These are phyloP conservation scores for Tiphia femorata DNA, from an alignment of 2,888 invertebrate genomes.

Conservation along the genomic window DNA sequence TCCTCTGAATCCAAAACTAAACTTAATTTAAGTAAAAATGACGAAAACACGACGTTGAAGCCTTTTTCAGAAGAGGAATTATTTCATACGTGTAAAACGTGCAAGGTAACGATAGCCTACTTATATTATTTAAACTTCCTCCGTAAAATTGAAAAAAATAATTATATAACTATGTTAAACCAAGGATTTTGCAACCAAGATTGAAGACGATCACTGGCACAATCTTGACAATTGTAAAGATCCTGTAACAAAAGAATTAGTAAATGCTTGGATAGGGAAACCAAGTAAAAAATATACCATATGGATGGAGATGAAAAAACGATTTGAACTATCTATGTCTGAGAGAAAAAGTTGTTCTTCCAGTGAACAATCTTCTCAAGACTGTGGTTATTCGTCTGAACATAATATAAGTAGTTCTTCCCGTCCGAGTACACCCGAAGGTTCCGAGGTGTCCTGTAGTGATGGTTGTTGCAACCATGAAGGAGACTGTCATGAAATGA, in stretches of 20 bases:
- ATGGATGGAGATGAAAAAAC: constrained; percentile 63
- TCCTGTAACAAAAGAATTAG: constrained; percentile 52
- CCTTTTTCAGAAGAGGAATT: constrained; percentile 41
- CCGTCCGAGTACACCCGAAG: constrained; percentile 87
- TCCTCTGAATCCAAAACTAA: constrained; percentile 34
- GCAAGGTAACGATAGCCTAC: constrained; percentile 36
- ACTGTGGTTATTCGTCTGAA: constrained; percentile 91
- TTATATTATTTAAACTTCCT: too few relatives aligned
- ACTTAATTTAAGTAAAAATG: constrained; percentile 45
- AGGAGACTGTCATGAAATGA: constrained; percentile 64
- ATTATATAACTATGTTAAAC: constrained; percentile 12
- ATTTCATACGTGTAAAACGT: constrained; percentile 38
- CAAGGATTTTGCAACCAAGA: constrained; percentile 48
- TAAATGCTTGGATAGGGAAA: constrained; percentile 59
- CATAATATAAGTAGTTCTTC: constrained; percentile 85
- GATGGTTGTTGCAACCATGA: constrained; percentile 90
- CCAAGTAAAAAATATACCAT: constrained; percentile 56
- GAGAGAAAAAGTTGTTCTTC: constrained; percentile 75
- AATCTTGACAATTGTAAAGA: constrained; percentile 45
- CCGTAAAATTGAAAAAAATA: neutral
- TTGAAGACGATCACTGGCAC: constrained; percentile 43
- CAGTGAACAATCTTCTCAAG: constrained; percentile 79
- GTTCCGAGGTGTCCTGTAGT: constrained; percentile 90
- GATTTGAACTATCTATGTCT: constrained; percentile 68
- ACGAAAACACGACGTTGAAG: constrained; percentile 30